Evolutionary conservation across 2,113 vertebrate genomes (phyloP).

Genomic region (Oreochromis spilurus): DNA sequence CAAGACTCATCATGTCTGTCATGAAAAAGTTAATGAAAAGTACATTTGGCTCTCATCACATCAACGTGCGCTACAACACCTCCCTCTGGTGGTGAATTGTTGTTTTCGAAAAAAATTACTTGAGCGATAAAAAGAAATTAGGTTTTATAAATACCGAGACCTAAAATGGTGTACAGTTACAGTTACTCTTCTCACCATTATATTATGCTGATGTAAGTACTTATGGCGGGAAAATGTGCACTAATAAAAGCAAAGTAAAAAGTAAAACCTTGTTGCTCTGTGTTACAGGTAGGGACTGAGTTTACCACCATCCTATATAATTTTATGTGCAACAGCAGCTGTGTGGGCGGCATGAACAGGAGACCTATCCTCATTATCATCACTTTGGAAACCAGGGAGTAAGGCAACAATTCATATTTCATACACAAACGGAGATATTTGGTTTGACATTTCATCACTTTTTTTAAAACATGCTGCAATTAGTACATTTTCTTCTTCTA

Average conservation of each 20-base stretch:
- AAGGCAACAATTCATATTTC: constrained; percentile 52
- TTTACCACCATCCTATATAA: constrained; percentile 98
- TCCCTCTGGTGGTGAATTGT: constrained; percentile 29
- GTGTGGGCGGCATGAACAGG: constrained; percentile 98
- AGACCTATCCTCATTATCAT: constrained; percentile 97
- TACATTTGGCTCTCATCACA: neutral
- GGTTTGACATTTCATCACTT: neutral
- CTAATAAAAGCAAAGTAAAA: neutral
- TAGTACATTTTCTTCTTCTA: neutral
- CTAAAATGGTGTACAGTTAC: neutral
- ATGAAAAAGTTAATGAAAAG: neutral
- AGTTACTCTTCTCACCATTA: neutral
- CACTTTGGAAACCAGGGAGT: constrained; percentile 95
- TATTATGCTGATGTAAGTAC: neutral
- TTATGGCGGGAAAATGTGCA: neutral
- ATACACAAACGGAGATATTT: neutral
- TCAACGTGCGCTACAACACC: neutral
- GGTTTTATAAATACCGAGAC: neutral
- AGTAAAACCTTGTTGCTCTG: neutral
- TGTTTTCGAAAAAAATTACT: neutral
- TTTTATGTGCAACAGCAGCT: constrained; percentile 99
- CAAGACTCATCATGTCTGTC: neutral
- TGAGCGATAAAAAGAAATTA: neutral
- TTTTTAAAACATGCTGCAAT: accelerated
- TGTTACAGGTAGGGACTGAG: constrained; percentile 90